These are phyloP conservation scores for Palloptera scutellata DNA, from an alignment of 2,888 invertebrate species.

Conservation along the genomic window DNA sequence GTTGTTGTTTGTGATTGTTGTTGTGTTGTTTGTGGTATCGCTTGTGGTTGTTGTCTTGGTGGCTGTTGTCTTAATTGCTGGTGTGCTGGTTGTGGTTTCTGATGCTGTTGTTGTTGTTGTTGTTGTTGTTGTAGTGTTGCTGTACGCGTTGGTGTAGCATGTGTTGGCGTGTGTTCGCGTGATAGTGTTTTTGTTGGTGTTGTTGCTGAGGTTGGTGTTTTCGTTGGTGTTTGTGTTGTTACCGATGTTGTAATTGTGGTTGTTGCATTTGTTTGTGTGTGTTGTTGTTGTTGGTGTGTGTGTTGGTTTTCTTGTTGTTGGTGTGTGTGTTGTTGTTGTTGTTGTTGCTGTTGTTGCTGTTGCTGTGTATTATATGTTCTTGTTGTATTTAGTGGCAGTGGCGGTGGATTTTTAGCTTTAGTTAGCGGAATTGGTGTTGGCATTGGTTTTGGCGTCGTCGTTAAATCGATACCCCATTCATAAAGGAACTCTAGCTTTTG, in stretches of 20 bases:
- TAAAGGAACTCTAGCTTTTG: slow-evolving; percentile 60
- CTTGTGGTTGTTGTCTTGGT: slow-evolving; percentile 38
- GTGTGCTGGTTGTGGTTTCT: too few relatives aligned
- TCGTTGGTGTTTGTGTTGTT: slow-evolving; percentile 28
- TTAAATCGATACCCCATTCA: slow-evolving; percentile 63
- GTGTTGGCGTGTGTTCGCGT: slow-evolving; percentile 39
- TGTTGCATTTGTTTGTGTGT: slow-evolving; percentile 30
- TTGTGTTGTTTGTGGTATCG: slow-evolving; percentile 34
- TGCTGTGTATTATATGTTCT: slow-evolving; percentile 36
- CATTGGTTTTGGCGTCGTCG: slow-evolving; percentile 61
- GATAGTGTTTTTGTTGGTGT: slow-evolving; percentile 31
- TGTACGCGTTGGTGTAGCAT: slow-evolving; percentile 43
- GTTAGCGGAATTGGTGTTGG: slow-evolving; percentile 62
- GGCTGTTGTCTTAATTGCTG: slow-evolving; percentile 32
- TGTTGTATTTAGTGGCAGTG: slow-evolving; percentile 51
- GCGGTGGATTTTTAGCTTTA: slow-evolving; percentile 65
- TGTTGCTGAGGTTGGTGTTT: slow-evolving; percentile 26
- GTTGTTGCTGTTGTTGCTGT: slow-evolving; percentile 34
- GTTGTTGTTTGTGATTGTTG: slow-evolving; percentile 3
- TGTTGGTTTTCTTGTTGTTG: slow-evolving; percentile 40
- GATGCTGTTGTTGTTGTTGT: slow-evolving; percentile 43
- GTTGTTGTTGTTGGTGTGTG: slow-evolving; percentile 42
- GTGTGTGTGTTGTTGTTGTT: slow-evolving; percentile 28
- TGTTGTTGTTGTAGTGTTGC: slow-evolving; percentile 40
- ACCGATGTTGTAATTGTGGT: slow-evolving; percentile 21